Percentiles rank a stretch among this genome's conserved stretches.
Evolutionary conservation across 2,113 vertebrate species (phyloP).

Genomic region (Regulus satrapa): DNA sequence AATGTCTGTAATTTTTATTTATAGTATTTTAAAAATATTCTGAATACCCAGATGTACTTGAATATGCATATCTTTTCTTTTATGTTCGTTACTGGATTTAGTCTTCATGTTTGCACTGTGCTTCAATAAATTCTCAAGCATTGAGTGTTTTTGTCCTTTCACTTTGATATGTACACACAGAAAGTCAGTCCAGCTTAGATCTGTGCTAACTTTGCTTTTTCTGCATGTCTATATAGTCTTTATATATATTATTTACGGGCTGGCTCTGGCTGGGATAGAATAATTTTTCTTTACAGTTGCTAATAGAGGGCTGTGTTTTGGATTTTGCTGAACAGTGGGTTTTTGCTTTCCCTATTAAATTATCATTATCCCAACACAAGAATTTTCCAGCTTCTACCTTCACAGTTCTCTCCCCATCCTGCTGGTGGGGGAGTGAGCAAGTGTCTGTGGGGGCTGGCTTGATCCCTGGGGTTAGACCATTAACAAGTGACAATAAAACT

Average conservation of each 20-base stretch:
- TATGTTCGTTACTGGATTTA: not conserved
- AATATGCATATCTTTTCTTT: not conserved
- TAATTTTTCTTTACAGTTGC: not conserved
- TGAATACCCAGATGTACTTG: not conserved
- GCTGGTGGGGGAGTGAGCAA: not conserved
- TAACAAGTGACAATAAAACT: not conserved
- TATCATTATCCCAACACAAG: not conserved
- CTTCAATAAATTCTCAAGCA: not conserved
- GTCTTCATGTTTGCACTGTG: not conserved
- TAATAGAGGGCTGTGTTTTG: not conserved
- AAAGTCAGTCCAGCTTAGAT: not conserved
- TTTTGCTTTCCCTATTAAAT: not conserved
- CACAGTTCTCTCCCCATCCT: not conserved
- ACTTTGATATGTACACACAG: not conserved
- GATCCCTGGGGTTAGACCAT: not conserved
- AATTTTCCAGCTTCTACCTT: not conserved
- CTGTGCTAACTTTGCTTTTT: not conserved
- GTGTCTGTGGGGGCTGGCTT: not conserved
- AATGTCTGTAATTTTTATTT: not conserved
- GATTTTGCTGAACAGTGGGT: not conserved
- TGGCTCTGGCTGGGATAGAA: not conserved
- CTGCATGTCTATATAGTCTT: not conserved
- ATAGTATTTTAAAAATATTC: not conserved
- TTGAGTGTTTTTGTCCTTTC: not conserved
- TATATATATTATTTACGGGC: no score